Conservation (phyloP, 2,113 vertebrate species). For the Sorex araneus region DNA sequence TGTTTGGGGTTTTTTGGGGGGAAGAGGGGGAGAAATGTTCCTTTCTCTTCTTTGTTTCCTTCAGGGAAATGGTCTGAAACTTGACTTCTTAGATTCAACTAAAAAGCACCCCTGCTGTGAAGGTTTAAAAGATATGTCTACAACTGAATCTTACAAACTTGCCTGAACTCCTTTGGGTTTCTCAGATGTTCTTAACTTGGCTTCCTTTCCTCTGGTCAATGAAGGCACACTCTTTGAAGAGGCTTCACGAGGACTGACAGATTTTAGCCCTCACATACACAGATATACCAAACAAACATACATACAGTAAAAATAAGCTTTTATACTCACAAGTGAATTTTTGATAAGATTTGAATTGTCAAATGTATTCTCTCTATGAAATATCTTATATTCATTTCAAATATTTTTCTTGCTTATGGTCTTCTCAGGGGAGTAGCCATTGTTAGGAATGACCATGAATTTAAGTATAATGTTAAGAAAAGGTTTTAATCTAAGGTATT, state of each 20-base stretch:
- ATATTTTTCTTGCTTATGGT: constrained; percentile 4
- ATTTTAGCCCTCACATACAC: not conserved
- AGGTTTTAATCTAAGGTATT: not conserved
- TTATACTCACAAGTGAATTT: constrained; percentile 22
- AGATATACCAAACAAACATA: not conserved
- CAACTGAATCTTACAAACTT: not conserved
- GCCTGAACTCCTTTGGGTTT: not conserved
- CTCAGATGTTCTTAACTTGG: not conserved
- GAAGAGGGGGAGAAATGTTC: not conserved
- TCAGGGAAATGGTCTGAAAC: not conserved
- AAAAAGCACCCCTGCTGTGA: not conserved
- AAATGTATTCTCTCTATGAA: constrained; percentile 33
- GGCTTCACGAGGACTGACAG: not conserved
- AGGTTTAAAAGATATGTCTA: not conserved
- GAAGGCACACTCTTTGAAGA: constrained; percentile 12
- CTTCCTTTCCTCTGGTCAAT: constrained; percentile 12
- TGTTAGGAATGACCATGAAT: not conserved
- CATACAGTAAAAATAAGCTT: not conserved
- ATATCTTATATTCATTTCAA: constrained; percentile 26
- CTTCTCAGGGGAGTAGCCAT: not conserved
- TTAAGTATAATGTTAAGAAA: constrained; percentile 52
- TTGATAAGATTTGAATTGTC: not conserved
- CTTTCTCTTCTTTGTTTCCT: constrained; percentile 2
- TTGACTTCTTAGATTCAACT: constrained; percentile 23
- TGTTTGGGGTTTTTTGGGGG: not conserved